Percentiles rank a stretch among this genome's conserved stretches.
Conservation (phyloP, 2,113 vertebrate species). For the Oophaga pumilio region DNA sequence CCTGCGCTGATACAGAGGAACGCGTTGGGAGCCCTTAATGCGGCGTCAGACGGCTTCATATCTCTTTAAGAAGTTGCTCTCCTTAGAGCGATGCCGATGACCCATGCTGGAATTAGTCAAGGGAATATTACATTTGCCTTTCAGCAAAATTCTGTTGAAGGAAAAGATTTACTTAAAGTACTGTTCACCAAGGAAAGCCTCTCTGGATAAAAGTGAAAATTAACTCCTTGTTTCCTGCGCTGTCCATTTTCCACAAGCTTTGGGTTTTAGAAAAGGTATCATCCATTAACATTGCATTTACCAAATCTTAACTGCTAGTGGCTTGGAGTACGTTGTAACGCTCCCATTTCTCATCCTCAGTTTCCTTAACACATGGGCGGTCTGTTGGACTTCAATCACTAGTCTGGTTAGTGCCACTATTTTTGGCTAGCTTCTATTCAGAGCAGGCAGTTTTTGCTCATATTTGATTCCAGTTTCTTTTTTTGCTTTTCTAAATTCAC, state of each 20-base stretch:
- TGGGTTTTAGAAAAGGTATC: neutral
- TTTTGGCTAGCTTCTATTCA: too few relatives aligned
- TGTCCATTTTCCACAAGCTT: neutral
- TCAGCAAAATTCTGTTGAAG: conserved; percentile 22
- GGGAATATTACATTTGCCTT: conserved; percentile 16
- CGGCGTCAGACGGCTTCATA: conserved; percentile 13
- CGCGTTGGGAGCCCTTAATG: neutral
- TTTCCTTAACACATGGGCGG: too few relatives aligned
- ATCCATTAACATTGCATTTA: neutral
- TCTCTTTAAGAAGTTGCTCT: conserved; percentile 28
- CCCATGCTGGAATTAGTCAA: conserved; percentile 19
- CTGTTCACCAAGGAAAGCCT: neutral
- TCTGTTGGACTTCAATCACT: too few relatives aligned
- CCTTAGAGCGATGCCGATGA: conserved; percentile 27
- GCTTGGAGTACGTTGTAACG: neutral
- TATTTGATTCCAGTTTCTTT: too few relatives aligned
- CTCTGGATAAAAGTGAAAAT: neutral
- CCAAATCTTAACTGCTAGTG: too few relatives aligned
- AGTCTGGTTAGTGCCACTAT: too few relatives aligned
- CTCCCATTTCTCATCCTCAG: neutral
- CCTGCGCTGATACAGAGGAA: neutral
- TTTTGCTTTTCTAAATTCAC: too few relatives aligned
- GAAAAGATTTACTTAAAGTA: conserved; percentile 21
- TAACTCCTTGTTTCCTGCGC: neutral
- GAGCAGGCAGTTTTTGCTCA: too few relatives aligned